phyloP scores from a whole-genome alignment of 1,140 invertebrate genomes.

The Drosophila hydei region DNA sequence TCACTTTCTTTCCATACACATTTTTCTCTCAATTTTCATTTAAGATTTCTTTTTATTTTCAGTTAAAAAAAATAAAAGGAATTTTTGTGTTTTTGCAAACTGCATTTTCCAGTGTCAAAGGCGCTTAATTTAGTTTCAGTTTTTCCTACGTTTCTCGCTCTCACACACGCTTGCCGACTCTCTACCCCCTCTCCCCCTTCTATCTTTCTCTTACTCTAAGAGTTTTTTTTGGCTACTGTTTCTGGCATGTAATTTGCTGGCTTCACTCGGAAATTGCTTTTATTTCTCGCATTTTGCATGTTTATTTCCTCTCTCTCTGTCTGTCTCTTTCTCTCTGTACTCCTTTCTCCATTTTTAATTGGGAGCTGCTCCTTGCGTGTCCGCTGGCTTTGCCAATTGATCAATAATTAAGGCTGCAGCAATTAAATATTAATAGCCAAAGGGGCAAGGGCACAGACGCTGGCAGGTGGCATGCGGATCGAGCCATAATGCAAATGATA shows the following conservation, averaged over 20 bases:
- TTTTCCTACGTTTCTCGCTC: slow-evolving; percentile 12
- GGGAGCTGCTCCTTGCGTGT: slow-evolving; percentile 38
- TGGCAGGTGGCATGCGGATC: neutral
- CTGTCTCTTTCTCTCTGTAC: neutral
- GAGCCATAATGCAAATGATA: slow-evolving; percentile 70
- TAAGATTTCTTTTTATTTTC: slow-evolving; percentile 24
- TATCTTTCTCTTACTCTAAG: slow-evolving; percentile 7
- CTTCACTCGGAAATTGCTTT: slow-evolving; percentile 72
- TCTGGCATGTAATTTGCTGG: slow-evolving; percentile 75
- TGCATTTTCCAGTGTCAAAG: slow-evolving; percentile 77
- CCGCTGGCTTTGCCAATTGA: slow-evolving; percentile 47
- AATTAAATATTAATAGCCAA: slow-evolving; percentile 75
- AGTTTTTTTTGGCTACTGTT: slow-evolving; percentile 62
- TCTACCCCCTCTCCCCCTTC: neutral
- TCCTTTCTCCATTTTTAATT: slow-evolving; percentile 42
- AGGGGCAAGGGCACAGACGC: neutral
- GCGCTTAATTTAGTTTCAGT: slow-evolving; percentile 73
- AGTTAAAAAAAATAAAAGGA: slow-evolving; percentile 1
- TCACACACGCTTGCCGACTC: neutral
- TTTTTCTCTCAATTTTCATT: slow-evolving; percentile 62
- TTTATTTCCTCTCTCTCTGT: neutral
- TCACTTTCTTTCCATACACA: slow-evolving; percentile 44
- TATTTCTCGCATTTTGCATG: slow-evolving; percentile 31
- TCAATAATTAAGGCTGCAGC: slow-evolving; percentile 72
- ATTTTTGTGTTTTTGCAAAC: slow-evolving; percentile 51